Conservation (phyloP, 2,888 invertebrate species). For the Idaea biselata region DNA sequence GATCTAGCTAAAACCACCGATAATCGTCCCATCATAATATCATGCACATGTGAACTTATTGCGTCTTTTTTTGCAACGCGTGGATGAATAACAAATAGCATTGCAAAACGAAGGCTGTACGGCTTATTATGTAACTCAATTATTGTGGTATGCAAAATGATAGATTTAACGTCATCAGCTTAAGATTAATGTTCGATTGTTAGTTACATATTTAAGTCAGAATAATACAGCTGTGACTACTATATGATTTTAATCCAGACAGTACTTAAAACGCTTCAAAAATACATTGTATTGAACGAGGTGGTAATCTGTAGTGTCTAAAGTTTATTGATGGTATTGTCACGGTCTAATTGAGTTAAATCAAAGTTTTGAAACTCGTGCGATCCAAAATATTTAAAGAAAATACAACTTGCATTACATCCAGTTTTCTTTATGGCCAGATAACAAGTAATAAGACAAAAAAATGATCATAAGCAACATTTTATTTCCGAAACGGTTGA, state of each 20-base stretch:
- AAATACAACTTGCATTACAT: too few relatives aligned
- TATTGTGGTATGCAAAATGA: conserved; percentile 30
- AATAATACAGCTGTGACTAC: not conserved
- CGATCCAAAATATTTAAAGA: too few relatives aligned
- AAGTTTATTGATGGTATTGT: too few relatives aligned
- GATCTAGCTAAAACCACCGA: conserved; percentile 44
- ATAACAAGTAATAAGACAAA: too few relatives aligned
- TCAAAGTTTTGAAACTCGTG: too few relatives aligned
- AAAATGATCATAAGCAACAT: too few relatives aligned
- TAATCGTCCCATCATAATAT: conserved; percentile 40
- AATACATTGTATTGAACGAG: too few relatives aligned
- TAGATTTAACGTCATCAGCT: conserved; percentile 22
- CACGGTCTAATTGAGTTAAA: too few relatives aligned
- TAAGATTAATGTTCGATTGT: conserved; percentile 27
- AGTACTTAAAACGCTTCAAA: not conserved
- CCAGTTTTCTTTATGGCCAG: too few relatives aligned
- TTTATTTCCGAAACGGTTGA: too few relatives aligned
- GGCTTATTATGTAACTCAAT: conserved; percentile 26
- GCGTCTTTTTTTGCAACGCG: conserved; percentile 35
- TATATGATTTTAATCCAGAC: not conserved
- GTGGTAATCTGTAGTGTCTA: too few relatives aligned
- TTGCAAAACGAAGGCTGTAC: conserved; percentile 25
- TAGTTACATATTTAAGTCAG: conserved; percentile 5
- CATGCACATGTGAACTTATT: conserved; percentile 35
- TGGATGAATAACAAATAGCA: conserved; percentile 34